A percentile compares a stretch with the other conserved stretches of the same genome.
These are phyloP conservation scores for Macropis europaea DNA, from an alignment of 2,888 invertebrate species.

Conservation along the genomic window DNA sequence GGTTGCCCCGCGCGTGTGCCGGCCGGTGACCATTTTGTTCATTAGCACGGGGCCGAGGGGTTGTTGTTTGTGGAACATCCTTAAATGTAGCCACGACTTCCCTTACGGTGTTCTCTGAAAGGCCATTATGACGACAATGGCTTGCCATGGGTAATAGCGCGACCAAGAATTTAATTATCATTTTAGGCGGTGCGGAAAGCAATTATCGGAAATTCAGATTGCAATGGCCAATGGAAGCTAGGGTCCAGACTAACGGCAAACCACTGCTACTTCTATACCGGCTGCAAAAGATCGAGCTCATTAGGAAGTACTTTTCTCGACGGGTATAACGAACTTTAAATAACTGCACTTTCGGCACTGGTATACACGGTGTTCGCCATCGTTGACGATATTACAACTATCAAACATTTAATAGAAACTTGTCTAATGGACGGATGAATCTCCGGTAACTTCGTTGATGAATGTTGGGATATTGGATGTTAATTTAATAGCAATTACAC, in stretches of 20 bases:
- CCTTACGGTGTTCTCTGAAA: conserved; percentile 32
- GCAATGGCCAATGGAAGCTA: conserved; percentile 69
- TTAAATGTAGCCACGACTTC: conserved; percentile 47
- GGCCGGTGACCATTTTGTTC: conserved; percentile 21
- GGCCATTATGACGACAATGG: conserved; percentile 56
- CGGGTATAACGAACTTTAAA: background rate
- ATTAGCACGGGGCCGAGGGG: background rate
- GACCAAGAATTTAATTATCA: conserved; percentile 77
- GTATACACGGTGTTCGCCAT: too few relatives aligned
- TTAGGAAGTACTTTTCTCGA: conserved; percentile 43
- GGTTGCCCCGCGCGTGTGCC: background rate
- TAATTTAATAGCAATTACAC: too few relatives aligned
- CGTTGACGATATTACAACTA: too few relatives aligned
- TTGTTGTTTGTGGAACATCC: conserved; percentile 47
- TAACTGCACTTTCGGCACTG: too few relatives aligned
- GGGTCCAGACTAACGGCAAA: conserved; percentile 28
- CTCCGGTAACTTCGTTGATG: too few relatives aligned
- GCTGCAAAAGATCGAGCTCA: conserved; percentile 51
- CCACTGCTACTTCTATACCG: conserved; percentile 16
- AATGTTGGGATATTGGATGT: too few relatives aligned
- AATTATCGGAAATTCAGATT: conserved; percentile 78
- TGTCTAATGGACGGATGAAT: too few relatives aligned
- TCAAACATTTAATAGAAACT: too few relatives aligned
- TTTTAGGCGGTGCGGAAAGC: conserved; percentile 76
- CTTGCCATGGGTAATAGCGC: conserved; percentile 54